Base-by-base conservation (phyloP, 2,888 invertebrate species). In the Euplexia lucipara region DNA sequence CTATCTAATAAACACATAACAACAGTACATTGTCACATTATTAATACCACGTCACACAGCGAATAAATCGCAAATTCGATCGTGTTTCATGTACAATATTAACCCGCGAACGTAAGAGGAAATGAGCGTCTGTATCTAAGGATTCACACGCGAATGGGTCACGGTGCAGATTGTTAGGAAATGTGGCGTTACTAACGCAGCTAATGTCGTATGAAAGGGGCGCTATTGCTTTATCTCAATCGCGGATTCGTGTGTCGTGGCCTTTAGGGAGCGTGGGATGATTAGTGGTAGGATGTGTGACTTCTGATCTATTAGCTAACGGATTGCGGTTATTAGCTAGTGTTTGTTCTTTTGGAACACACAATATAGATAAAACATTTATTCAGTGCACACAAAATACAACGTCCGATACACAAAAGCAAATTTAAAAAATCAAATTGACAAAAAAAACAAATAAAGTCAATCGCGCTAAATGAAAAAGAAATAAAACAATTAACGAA, bases 161-260 rank as follows among this genome's bases (percentile, higher is more conserved):
- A 83, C 84, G 79, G 90, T 88, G 89, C 95, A 95, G 95, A 95
- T 95, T 95, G 95, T 93, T 89, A 89, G 91, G 93, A 94, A 94
- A 95, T 94, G 95, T 94, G 93, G 90, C 92, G 94, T 93, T 87
- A 94, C 93, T 95, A 95, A 95, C 92, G 95, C 88, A 92, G 82
- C 92, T 95, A 95, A 95, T 95, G 95, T 95, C 89, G 92, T 94
- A 95, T 94, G 91, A 95, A 95, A 95, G 92, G 93, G 92, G 91
- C 86, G 89, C 89, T 91, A 91, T 92, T 90, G 91, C 89, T 91
- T 91, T 94, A 94, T 94, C 92, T 86, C 83, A 86, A 87, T 90
- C 91, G 88, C 85, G 86, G 87, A 81, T 81, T 81, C 87, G 87
- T 87, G 89, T 90, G 87, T 84, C 88, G 88, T 87, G 86, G 86